These are phyloP conservation scores for Cinclus mexicanus DNA, from an alignment of 2,113 vertebrate genomes.

Conservation along the genomic window DNA sequence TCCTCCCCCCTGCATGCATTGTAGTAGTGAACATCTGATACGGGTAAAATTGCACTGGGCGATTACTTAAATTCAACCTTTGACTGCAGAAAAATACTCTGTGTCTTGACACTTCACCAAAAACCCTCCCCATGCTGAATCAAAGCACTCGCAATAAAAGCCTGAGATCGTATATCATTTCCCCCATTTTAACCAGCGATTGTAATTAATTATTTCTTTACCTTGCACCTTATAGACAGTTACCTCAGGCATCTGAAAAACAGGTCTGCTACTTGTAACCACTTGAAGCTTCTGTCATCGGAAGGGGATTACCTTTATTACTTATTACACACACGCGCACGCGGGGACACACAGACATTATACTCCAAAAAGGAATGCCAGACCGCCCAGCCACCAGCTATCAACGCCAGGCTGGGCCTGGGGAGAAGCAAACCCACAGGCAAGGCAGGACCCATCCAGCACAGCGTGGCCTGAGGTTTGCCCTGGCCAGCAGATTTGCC, in stretches of 20 bases:
- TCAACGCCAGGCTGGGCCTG: neutral
- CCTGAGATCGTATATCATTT: neutral
- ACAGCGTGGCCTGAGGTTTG: neutral
- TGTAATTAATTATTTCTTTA: constrained; percentile 56
- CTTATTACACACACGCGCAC: neutral
- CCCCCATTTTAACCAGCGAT: neutral
- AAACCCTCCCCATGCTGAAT: neutral
- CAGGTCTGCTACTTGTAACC: constrained; percentile 62
- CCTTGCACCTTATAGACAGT: constrained; percentile 29
- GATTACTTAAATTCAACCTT: constrained; percentile 37
- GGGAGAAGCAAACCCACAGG: neutral
- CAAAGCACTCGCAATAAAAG: constrained; percentile 7
- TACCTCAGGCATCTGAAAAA: constrained; percentile 30
- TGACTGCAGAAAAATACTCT: constrained; percentile 22
- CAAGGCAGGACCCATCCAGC: neutral
- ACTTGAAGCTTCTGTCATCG: constrained; percentile 73
- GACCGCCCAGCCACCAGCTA: constrained; percentile 15
- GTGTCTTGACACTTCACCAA: constrained; percentile 12
- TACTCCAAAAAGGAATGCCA: constrained; percentile 23
- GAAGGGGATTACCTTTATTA: constrained; percentile 51
- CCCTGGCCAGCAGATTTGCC: neutral
- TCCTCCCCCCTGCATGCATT: neutral
- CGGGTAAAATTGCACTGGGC: neutral
- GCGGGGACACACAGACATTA: neutral
- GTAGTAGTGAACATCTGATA: constrained; percentile 15